Evolutionary conservation across 1,140 invertebrate genomes (phyloP).

Genomic region (Zaprionus camerounensis): DNA sequence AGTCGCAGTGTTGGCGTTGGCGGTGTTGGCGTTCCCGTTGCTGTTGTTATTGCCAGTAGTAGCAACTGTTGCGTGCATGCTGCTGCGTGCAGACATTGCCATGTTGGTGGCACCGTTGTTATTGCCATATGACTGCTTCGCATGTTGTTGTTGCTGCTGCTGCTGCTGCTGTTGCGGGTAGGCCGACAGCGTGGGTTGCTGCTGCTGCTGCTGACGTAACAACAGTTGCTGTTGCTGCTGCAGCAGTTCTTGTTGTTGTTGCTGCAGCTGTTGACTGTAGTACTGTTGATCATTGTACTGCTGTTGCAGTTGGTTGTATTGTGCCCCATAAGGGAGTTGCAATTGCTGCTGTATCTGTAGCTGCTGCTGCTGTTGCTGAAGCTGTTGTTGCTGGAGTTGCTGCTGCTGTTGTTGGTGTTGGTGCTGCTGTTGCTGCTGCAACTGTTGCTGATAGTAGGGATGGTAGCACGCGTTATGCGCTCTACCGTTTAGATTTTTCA

Average conservation of each 20-base stretch:
- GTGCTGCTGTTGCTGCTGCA: conserved; percentile 62
- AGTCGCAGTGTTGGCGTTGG: conserved; percentile 51
- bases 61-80: conserved; percentile 49
- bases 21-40: conserved; percentile 29
- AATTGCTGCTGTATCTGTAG: conserved; percentile 50
- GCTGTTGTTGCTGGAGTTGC: conserved; percentile 53
- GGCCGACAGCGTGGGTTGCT: conserved; percentile 51
- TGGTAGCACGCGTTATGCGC: conserved; percentile 76
- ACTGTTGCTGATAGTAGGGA: conserved; percentile 66
- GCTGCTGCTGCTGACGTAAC: conserved; percentile 54
- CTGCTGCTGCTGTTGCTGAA: conserved; percentile 52
- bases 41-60: conserved; percentile 51
- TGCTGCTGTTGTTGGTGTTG: conserved; percentile 52
- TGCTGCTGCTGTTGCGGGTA: conserved; percentile 52
- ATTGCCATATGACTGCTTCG: conserved; percentile 57
- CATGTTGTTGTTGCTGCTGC: conserved; percentile 42
- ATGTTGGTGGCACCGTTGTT: conserved; percentile 54
- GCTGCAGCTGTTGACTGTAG: conserved; percentile 57
- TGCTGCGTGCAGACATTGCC: conserved; percentile 54
- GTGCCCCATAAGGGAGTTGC: conserved; percentile 42
- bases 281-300: conserved; percentile 50
- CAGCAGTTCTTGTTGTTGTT: conserved; percentile 59
- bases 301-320: conserved; percentile 48
- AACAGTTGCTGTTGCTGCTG: conserved; percentile 52
- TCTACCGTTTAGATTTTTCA: conserved; percentile 79